A percentile compares a stretch with the other conserved stretches of the same genome.
Conservation (phyloP, 1,140 invertebrate genomes). For the Euwallacea fornicatus region DNA sequence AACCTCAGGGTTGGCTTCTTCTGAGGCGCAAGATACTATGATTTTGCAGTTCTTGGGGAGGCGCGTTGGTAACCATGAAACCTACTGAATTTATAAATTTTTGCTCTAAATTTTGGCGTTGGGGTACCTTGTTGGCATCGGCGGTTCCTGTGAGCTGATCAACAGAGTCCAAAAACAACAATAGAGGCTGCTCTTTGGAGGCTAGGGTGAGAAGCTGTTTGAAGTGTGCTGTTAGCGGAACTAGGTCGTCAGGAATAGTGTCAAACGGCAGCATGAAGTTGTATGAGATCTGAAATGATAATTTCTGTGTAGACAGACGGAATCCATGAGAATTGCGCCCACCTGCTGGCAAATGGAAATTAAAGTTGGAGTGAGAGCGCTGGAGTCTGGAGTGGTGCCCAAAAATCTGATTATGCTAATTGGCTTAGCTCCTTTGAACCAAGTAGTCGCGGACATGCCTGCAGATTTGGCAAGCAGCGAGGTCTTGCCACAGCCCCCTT, state of each 20-base stretch:
- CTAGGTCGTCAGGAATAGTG: conserved; percentile 92
- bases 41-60: conserved; percentile 91
- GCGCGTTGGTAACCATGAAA: conserved; percentile 87
- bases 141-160: conserved; percentile 94
- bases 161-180: conserved; percentile 89
- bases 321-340: conserved; percentile 19
- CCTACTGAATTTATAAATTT: conserved; percentile 9
- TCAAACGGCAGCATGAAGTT: conserved; percentile 92
- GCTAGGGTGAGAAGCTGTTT: conserved; percentile 89
- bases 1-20: conserved; percentile 82
- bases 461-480: conserved; percentile 93
- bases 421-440: conserved; percentile 75
- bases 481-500: conserved; percentile 96
- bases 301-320: conserved; percentile 12
- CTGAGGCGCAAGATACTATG: conserved; percentile 86
- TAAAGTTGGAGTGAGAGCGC: conserved; percentile 88
- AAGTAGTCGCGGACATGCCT: conserved; percentile 68
- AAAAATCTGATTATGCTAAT: conserved; percentile 90
- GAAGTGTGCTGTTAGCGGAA: conserved; percentile 93
- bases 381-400: conserved; percentile 96
- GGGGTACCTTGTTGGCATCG: conserved; percentile 84
- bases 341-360: conserved; percentile 95
- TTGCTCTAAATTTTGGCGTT: background rate
- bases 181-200: conserved; percentile 76
- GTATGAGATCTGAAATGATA: conserved; percentile 80